Base-by-base conservation (phyloP, 2,888 invertebrate genomes). In the Dugesia japonica region DNA sequence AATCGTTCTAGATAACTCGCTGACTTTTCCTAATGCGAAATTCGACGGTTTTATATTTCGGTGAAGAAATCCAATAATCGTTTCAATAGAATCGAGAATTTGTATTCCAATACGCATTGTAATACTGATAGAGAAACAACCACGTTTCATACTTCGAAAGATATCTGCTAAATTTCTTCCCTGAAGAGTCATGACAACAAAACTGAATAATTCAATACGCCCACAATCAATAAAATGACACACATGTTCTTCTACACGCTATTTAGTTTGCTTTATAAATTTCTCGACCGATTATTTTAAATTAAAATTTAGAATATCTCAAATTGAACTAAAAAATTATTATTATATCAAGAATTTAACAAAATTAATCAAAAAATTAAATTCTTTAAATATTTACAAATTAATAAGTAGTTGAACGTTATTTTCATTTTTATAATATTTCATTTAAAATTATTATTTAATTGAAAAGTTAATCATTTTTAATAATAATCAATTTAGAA, bases 211-310 rank as follows among this genome's bases (percentile, higher is more conserved):
- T 83, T 97, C 97, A 86, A 97, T 98, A 27, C 97, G 88, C 0
- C 98, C 98, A 88, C 97, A 98, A 74, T 97, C 98, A 83, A 97
- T 95, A 86, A 99, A 98, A 77, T 94, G 90, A 84, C 98, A 98
- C 71, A 97, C 94, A 85, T 98, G 95, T 83, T 94, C 94, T 83
- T 92, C 97, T 38, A 98, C 95, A 84, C 91, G 91, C 84, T 98
- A 97, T 82, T 92, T 91, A n/a, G 56, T 13, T 87, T 1, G 95
- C 98, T 86, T 98, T 97, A 87, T 98, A 98, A 81, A 98, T 99
- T 87, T 98, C 98, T 28, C 98, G 31, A 7, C 31, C 4, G 4
- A 7, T 7, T 31, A 13, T 4, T n/a, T 56, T 9, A 56, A 56
- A 56, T 20, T 13, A n/a, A 23, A n/a, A 4, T 13, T 23, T 20